These are phyloP conservation scores for Psettodes erumei DNA, from an alignment of 2,113 vertebrate species.

Conservation along the genomic window DNA sequence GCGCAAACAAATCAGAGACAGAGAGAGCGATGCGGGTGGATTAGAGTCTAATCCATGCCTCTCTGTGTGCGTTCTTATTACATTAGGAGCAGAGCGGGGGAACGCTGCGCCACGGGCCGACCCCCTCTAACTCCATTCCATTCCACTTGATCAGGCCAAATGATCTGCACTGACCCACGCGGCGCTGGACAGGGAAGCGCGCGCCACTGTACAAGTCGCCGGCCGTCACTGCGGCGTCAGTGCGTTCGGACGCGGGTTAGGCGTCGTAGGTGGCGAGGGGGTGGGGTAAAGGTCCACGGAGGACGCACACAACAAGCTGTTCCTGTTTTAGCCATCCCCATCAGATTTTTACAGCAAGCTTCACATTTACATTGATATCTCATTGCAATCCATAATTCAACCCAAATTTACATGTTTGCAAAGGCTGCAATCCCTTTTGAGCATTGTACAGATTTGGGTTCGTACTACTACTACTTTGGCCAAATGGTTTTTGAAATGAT, in stretches of 20 bases:
- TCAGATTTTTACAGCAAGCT: conserved; percentile 4
- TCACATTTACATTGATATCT: not conserved
- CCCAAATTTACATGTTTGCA: not conserved
- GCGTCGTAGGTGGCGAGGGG: not conserved
- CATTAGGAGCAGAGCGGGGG: conserved; percentile 61
- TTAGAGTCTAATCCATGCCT: conserved; percentile 55
- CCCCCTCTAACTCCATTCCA: conserved; percentile 72
- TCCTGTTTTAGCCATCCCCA: no score
- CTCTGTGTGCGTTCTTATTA: conserved; percentile 52
- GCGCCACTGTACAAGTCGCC: conserved; percentile 5
- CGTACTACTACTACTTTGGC: no score
- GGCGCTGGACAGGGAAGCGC: conserved; percentile 30
- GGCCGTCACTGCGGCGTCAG: no score
- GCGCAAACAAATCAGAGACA: conserved; percentile 31
- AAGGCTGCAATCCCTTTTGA: not conserved
- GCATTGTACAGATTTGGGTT: not conserved
- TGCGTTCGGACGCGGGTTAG: conserved; percentile 29
- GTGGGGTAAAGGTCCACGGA: not conserved
- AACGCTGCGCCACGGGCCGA: conserved; percentile 48
- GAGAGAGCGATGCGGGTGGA: conserved; percentile 46
- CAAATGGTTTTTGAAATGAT: no score
- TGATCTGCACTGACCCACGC: conserved; percentile 50
- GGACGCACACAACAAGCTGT: not conserved
- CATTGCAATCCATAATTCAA: not conserved
- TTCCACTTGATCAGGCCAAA: conserved; percentile 63